Evolutionary conservation across 2,888 invertebrate genomes (phyloP).

Genomic region (Uloborus plumipes): DNA sequence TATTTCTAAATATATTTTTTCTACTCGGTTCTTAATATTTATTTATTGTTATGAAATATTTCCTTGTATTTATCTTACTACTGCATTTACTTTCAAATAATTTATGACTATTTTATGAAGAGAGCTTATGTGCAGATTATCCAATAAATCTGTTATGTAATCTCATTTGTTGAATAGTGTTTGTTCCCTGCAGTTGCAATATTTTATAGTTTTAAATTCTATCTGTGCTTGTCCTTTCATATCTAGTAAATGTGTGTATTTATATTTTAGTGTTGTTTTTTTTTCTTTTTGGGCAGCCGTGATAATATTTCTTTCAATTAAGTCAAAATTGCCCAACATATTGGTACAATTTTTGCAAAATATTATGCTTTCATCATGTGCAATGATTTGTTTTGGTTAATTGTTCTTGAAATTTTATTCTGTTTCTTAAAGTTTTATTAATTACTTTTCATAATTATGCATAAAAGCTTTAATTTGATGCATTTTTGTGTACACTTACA

Average conservation of each 20-base stretch:
- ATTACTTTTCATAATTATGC: conserved; percentile 27
- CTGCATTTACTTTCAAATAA: conserved; percentile 52
- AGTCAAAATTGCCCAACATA: conserved; percentile 16
- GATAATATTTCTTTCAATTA: conserved; percentile 46
- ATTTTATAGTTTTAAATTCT: conserved; percentile 28
- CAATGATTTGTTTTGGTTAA: conserved; percentile 48
- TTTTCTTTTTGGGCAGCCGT: conserved; percentile 22
- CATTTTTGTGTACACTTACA: no score
- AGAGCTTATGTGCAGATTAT: conserved; percentile 1
- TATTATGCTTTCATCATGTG: neutral
- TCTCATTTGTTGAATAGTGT: conserved; percentile 54
- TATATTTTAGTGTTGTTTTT: neutral
- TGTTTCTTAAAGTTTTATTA: conserved; percentile 49
- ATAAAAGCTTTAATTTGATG: conserved; percentile 15
- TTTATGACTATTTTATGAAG: conserved; percentile 23
- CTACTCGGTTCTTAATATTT: conserved; percentile 9
- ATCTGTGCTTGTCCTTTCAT: conserved; percentile 24
- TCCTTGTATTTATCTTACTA: conserved; percentile 18
- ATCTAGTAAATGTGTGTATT: conserved; percentile 3
- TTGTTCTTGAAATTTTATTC: conserved; percentile 26
- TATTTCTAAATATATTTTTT: conserved; percentile 28
- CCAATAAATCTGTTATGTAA: conserved; percentile 37
- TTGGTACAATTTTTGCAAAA: neutral
- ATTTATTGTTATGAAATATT: conserved; percentile 28
- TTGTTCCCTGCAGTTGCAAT: conserved; percentile 16